Conservation (phyloP, 2,888 invertebrate genomes). For the Lottia scabra region DNA sequence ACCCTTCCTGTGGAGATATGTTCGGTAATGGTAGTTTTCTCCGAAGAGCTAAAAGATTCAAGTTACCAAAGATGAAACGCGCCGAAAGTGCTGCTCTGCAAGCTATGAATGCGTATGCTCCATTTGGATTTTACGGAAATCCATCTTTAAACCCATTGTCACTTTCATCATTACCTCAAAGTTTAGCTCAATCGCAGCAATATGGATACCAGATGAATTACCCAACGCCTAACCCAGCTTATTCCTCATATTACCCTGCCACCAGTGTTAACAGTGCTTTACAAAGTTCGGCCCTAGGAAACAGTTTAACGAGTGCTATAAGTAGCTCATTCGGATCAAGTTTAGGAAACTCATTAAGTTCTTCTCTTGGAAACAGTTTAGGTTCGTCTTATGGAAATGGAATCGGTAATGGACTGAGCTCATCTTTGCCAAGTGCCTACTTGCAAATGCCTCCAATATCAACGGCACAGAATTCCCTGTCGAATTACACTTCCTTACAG, state of each 20-base stretch:
- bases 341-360: background rate
- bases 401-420: too few relatives aligned
- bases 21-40: constrained; percentile 68
- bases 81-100: constrained; percentile 45
- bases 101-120: constrained; percentile 55
- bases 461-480: background rate
- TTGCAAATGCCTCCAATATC: background rate
- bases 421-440: background rate
- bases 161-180: constrained; percentile 45
- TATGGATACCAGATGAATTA: constrained; percentile 41
- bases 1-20: constrained; percentile 67
- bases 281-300: background rate
- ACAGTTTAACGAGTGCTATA: background rate
- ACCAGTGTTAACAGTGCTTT: background rate
- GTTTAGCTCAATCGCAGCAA: constrained; percentile 49
- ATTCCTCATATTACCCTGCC: background rate
- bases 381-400: background rate
- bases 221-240: background rate
- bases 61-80: constrained; percentile 42
- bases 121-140: constrained; percentile 52
- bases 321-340: background rate
- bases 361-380: background rate
- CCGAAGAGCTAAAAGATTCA: constrained; percentile 66
- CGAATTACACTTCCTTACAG: background rate
- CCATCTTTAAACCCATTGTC: constrained; percentile 47